Conservation (phyloP, 2,113 vertebrate genomes). For the Psephotus haematonotus region DNA sequence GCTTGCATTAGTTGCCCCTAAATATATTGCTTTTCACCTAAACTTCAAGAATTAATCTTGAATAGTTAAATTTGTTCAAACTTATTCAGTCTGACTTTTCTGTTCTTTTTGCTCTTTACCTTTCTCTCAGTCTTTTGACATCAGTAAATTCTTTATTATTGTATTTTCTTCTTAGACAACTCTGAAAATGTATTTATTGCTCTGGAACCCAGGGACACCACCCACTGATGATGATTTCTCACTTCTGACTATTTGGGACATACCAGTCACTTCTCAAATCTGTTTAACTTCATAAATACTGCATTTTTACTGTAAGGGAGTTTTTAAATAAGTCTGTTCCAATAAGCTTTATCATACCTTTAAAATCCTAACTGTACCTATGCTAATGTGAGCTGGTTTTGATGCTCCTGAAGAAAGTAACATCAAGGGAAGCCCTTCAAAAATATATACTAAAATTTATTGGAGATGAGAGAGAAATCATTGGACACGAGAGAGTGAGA, state of each 20-base stretch:
- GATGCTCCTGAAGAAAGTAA: background rate
- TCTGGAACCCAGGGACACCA: background rate
- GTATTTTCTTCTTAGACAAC: background rate
- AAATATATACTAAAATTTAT: background rate
- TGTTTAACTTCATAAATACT: background rate
- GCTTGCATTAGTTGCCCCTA: background rate
- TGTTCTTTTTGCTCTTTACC: background rate
- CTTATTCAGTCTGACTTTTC: background rate
- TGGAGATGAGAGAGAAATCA: background rate
- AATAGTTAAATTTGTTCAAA: background rate
- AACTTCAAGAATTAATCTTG: background rate
- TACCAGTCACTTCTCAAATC: background rate
- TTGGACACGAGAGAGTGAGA: background rate
- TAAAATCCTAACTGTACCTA: background rate
- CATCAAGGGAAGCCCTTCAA: background rate
- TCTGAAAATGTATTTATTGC: background rate
- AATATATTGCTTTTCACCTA: background rate
- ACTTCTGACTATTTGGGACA: background rate
- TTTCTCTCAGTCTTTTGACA: background rate
- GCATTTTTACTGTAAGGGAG: background rate
- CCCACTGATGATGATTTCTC: background rate
- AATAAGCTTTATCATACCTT: background rate
- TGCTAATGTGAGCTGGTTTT: background rate
- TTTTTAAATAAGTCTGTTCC: background rate
- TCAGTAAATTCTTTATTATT: background rate